Base-by-base conservation (phyloP, 2,113 vertebrate species). In the Ciconia stormi region DNA sequence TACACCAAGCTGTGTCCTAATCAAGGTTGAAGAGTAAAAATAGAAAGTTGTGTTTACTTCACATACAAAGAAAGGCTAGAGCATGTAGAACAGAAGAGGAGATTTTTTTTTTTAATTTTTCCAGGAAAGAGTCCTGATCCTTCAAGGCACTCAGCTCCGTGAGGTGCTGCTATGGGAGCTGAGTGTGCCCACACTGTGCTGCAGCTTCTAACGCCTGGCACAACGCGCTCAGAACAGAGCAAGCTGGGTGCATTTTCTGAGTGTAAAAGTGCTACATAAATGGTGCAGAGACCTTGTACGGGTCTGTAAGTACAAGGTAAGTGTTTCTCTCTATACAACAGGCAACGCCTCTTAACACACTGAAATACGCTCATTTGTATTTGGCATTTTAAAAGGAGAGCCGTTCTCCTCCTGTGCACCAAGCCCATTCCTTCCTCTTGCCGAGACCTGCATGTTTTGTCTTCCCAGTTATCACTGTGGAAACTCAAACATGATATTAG, bases 401-500 rank as follows among this genome's bases (percentile, higher is more conserved):
- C 27, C 2, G 1, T 7, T 55, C 89, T 76, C 46, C 53, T 82
- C 82, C 80, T 5, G 12, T 11, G 42, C 65, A 30, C 63, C 3
- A 5, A 34, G 20, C 46, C 46, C 49, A 19, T 55, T 71, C 92
- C 82, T 58, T 74, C 55, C 76, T 58, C 77, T 47, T 42, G 52
- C 77, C 6, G 5, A 55, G 77, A 73, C 80, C 83, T 32, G 69
- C 4, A 0, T 29, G 73, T 76, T 96, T 95, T 93, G 82, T 77
- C 94, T 90, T 89, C 63, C 53, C 67, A 7, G 53, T 93, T 95
- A 92, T 73, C 82, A 30, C 93, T 34, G 80, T 26, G 88, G 66
- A 96, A 95, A 89, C 77, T 92, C 93, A 69, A 84, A 92, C 82
- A 81, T 52, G 77, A 83, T 95, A 90, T 94, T 91, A 85, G 82